Conservation (phyloP, 53 echinoderm and acorn worm genomes). For the Luidia sarsii region DNA sequence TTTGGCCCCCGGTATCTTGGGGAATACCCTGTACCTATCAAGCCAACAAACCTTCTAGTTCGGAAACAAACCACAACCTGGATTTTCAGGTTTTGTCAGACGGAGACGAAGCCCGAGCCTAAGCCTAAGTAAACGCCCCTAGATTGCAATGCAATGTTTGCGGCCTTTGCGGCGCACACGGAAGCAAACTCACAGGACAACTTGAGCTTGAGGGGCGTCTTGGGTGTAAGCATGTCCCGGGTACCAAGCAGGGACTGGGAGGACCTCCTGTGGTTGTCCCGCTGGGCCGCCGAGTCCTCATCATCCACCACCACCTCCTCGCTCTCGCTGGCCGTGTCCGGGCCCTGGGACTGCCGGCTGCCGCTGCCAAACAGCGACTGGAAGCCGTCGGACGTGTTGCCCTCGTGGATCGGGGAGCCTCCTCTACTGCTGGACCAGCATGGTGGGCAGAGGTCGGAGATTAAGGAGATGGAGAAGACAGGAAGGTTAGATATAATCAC, state of each 20-base stretch:
- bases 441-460: too few relatives aligned
- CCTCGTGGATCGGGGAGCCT: slow-evolving; percentile 64
- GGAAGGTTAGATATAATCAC: too few relatives aligned
- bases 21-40: too few relatives aligned
- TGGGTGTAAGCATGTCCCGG: slow-evolving; percentile 61
- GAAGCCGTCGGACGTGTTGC: slow-evolving; percentile 61
- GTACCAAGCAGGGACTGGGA: slow-evolving; percentile 58
- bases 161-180: too few relatives aligned
- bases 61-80: too few relatives aligned
- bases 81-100: too few relatives aligned
- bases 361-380: slow-evolving; percentile 53
- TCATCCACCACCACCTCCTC: slow-evolving; percentile 90
- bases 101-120: too few relatives aligned
- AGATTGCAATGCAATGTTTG: too few relatives aligned
- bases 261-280: slow-evolving; percentile 41
- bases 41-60: too few relatives aligned
- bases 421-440: slow-evolving; percentile 58
- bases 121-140: too few relatives aligned
- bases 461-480: too few relatives aligned
- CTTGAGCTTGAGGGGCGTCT: slow-evolving; percentile 85
- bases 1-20: too few relatives aligned
- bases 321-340: slow-evolving; percentile 51
- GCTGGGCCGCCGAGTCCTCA: slow-evolving; percentile 43
- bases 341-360: slow-evolving; percentile 14
- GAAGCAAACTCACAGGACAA: slow-evolving; percentile 88